These are phyloP conservation scores for Scytalopus superciliaris DNA, from an alignment of 2,113 vertebrate species.

Conservation along the genomic window DNA sequence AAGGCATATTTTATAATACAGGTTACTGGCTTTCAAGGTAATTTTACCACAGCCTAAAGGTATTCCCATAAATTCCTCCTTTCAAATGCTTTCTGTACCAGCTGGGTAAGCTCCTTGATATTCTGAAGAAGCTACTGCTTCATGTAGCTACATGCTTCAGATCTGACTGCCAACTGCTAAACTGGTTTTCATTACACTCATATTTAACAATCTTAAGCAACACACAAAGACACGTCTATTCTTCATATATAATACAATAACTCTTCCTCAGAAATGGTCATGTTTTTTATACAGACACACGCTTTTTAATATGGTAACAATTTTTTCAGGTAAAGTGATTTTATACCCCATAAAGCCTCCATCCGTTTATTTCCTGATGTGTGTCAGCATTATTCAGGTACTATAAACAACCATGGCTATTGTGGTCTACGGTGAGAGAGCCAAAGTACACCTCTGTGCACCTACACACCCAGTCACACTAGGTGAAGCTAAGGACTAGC, in stretches of 20 bases:
- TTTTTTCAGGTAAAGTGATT: background rate
- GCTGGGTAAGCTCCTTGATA: background rate
- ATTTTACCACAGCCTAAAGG: background rate
- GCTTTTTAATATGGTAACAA: background rate
- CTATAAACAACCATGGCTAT: background rate
- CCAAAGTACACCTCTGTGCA: conserved; percentile 36
- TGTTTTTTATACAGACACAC: background rate
- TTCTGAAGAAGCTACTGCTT: background rate
- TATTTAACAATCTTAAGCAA: background rate
- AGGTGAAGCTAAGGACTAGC: conserved; percentile 5
- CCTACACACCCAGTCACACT: conserved; percentile 9
- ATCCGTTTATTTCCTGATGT: background rate
- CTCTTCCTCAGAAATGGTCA: background rate
- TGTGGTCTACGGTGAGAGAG: background rate
- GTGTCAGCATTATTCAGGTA: background rate
- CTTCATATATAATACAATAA: background rate
- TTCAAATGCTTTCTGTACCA: background rate
- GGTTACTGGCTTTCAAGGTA: background rate
- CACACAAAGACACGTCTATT: background rate
- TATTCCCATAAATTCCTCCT: background rate
- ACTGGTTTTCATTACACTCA: background rate
- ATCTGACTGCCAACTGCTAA: background rate
- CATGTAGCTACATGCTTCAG: background rate
- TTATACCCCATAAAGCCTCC: background rate
- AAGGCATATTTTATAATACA: background rate